Percentiles rank a stretch among this genome's conserved stretches.
Evolutionary conservation across 2,888 invertebrate genomes (phyloP).

Genomic region (Cryptocheilus praepositus): DNA sequence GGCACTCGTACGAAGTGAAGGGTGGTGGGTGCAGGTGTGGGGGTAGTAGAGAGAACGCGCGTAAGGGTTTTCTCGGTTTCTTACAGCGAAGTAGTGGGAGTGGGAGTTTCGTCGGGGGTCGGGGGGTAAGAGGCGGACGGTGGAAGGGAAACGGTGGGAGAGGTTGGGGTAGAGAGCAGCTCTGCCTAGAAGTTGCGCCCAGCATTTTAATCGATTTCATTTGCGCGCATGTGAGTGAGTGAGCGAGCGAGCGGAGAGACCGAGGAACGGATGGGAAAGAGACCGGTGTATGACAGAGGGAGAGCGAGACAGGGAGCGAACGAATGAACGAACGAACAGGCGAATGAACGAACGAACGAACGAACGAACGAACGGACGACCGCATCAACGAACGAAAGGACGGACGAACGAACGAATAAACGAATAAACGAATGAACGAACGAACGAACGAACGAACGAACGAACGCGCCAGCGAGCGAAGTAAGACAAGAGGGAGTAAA

Average conservation of each 20-base stretch:
- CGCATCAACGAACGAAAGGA: slow-evolving; percentile 18
- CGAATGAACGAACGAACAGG: slow-evolving; percentile 10
- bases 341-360: slow-evolving; percentile 24
- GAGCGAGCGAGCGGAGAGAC: slow-evolving; percentile 40
- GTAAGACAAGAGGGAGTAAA: slow-evolving; percentile 10
- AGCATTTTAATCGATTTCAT: slow-evolving; percentile 84
- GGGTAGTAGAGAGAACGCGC: slow-evolving; percentile 60
- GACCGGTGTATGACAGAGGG: slow-evolving; percentile 30
- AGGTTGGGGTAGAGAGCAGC: slow-evolving; percentile 54
- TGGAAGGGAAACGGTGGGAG: slow-evolving; percentile 3
- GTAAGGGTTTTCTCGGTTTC: slow-evolving; percentile 74
- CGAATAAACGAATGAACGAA: slow-evolving; percentile 28
- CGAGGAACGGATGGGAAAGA: slow-evolving; percentile 30
- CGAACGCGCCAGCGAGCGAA: slow-evolving; percentile 27
- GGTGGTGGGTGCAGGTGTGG: slow-evolving; percentile 42
- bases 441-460: slow-evolving; percentile 22
- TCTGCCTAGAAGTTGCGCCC: slow-evolving; percentile 79
- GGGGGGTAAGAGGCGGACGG: slow-evolving; percentile 14
- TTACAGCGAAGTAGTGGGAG: slow-evolving; percentile 62
- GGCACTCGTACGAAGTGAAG: slow-evolving; percentile 18
- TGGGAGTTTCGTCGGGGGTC: slow-evolving; percentile 35
- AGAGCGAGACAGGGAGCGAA: slow-evolving; percentile 28
- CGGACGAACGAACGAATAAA: slow-evolving; percentile 28
- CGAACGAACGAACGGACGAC: slow-evolving; percentile 11
- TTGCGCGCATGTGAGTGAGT: slow-evolving; percentile 81